These are phyloP conservation scores for Hippopotamus amphibius DNA, from an alignment of 2,113 vertebrate genomes.

Conservation along the genomic window DNA sequence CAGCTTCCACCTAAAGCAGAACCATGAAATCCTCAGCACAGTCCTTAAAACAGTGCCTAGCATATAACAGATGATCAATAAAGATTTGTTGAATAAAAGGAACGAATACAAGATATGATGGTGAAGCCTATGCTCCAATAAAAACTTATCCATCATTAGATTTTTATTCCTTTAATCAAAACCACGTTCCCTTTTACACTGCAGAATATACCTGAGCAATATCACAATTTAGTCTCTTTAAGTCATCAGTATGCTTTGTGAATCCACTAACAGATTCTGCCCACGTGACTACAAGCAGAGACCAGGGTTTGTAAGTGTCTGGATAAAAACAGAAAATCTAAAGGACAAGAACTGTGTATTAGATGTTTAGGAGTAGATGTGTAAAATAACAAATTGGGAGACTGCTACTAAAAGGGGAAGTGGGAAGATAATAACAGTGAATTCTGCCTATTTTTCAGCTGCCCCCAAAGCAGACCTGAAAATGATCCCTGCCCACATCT, in stretches of 20 bases:
- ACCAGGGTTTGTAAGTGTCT: neutral
- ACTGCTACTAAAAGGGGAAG: neutral
- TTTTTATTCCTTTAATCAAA: constrained; percentile 8
- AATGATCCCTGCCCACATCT: neutral
- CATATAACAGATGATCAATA: neutral
- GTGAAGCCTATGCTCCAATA: neutral
- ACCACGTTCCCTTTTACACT: neutral
- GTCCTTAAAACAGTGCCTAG: neutral
- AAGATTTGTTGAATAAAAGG: neutral
- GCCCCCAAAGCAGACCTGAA: neutral
- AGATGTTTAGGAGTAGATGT: neutral
- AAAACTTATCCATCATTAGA: neutral
- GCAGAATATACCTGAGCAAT: neutral
- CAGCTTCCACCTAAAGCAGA: neutral
- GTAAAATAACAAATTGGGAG: neutral
- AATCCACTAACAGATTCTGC: constrained; percentile 1
- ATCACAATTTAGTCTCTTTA: neutral
- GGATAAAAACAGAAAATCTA: neutral
- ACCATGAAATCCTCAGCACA: neutral
- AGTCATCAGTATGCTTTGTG: neutral
- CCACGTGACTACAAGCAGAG: neutral
- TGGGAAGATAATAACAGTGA: neutral
- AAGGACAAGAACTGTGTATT: neutral
- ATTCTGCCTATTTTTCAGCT: neutral
- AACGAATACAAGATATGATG: neutral